Base-by-base conservation (phyloP, 2,888 invertebrate species). In the Drosophila mulleri region DNA sequence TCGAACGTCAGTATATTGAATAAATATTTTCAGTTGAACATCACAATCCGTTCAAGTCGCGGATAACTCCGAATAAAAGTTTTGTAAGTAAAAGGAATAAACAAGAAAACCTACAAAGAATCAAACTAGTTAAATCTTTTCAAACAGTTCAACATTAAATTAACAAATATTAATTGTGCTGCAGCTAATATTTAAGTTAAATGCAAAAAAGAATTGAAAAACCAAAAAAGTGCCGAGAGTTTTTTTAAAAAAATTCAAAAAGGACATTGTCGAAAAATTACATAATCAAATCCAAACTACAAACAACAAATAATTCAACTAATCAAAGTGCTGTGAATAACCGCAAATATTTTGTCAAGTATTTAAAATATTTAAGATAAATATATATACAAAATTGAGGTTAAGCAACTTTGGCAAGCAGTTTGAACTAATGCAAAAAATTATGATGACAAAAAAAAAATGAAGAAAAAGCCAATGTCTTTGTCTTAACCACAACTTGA, bases 21-120 rank as follows among this genome's bases (percentile, higher is more conserved):
- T 91, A 92, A 92, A 92, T 92, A 92, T 92, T 92, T 92, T 93
- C 92, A 93, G 93, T 93, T 93, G 93, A 93, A 93, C 93, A 93
- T 93, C 93, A 93, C 92, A 93, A 93, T 93, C 93, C 93, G 93
- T 93, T 93, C 92, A 93, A 93, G 93, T 93, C 93, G 93, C 93
- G 93, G 93, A 93, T 93, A 92, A 92, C 91, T 92, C 92, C 91
- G 91, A 92, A 90, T 92, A 92, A 90, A 91, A 92, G 91, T 92
- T 92, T 92, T 92, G 93, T 93, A 93, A 93, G 92, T 93, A 92
- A 86, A 80, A 78, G 71, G 69, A 78, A 71, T 39, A 41, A 32
- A 44, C 26, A 29, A 18, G 26, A 41, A 41, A 26, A 54, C 18
- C 32, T 72, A 50, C 32, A 69, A 20, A 72, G 78, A 77, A 54